These are phyloP conservation scores for Rhombomys opimus DNA, from an alignment of 2,113 vertebrate species.

Conservation along the genomic window DNA sequence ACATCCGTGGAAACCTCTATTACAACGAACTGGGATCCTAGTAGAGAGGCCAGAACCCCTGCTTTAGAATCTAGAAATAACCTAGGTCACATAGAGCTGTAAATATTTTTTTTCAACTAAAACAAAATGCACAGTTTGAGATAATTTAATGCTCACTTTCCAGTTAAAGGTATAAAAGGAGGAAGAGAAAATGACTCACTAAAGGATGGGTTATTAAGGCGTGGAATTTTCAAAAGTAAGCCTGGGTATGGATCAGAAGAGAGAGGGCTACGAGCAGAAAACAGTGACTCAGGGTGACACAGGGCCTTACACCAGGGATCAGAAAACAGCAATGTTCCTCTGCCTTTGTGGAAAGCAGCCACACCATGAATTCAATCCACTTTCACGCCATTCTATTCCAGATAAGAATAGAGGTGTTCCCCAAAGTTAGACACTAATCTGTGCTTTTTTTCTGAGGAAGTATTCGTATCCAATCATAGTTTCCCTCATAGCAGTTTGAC, in stretches of 20 bases:
- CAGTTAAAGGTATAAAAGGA: background rate
- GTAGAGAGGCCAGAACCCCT: background rate
- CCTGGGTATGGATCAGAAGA: background rate
- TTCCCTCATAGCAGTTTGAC: background rate
- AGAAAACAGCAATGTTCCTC: background rate
- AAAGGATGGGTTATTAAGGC: background rate
- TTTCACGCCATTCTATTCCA: background rate
- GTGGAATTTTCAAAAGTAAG: background rate
- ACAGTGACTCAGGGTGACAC: background rate
- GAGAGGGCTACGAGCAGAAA: background rate
- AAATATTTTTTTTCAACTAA: background rate
- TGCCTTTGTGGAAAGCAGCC: background rate
- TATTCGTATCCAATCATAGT: slow-evolving; percentile 2
- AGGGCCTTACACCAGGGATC: background rate
- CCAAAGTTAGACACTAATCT: background rate
- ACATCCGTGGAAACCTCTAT: background rate
- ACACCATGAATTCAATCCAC: background rate
- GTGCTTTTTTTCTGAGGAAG: background rate
- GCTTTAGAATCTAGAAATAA: background rate
- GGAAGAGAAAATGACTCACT: background rate
- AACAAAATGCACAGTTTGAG: background rate
- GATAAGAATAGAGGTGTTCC: background rate
- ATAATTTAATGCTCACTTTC: background rate
- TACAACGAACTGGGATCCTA: background rate
- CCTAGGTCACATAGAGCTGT: background rate